These are phyloP conservation scores for Sphaerophoria rueppellii DNA, from an alignment of 2,888 invertebrate species.

Conservation along the genomic window DNA sequence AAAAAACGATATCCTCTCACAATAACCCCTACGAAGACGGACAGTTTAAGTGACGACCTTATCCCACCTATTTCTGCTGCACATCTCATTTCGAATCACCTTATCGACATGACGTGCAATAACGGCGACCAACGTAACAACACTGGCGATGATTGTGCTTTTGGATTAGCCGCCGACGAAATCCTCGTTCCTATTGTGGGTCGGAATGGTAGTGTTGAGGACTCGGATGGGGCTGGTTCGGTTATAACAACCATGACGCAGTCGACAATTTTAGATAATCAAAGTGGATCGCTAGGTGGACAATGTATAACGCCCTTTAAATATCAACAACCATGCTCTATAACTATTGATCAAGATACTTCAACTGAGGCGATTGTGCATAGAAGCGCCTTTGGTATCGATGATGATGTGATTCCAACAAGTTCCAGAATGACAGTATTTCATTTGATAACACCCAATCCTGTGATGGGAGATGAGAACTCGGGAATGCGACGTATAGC, in stretches of 20 bases:
- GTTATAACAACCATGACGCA: constrained; percentile 77
- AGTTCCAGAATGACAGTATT: background rate
- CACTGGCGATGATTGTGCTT: constrained; percentile 59
- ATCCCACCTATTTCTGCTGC: constrained; percentile 85
- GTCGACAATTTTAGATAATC: constrained; percentile 75
- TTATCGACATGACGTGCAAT: constrained; percentile 43
- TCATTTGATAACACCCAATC: constrained; percentile 31
- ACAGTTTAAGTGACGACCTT: constrained; percentile 82
- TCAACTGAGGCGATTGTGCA: constrained; percentile 54
- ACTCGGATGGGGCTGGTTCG: constrained; percentile 77
- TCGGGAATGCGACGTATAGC: constrained; percentile 84
- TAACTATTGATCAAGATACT: constrained; percentile 37
- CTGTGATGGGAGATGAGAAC: constrained; percentile 41
- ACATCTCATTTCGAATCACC: constrained; percentile 76
- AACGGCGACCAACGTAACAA: constrained; percentile 44
- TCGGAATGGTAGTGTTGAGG: constrained; percentile 76
- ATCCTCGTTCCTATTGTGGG: constrained; percentile 43
- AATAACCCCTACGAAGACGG: constrained; percentile 36
- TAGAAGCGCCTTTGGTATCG: constrained; percentile 23
- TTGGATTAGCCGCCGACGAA: constrained; percentile 44
- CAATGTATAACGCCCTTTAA: constrained; percentile 72
- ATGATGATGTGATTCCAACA: constrained; percentile 19
- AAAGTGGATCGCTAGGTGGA: constrained; percentile 67
- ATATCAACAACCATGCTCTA: constrained; percentile 22
- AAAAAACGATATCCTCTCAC: constrained; percentile 31